Conservation (phyloP, 1,140 invertebrate species). For the Penaeus vannamei region DNA sequence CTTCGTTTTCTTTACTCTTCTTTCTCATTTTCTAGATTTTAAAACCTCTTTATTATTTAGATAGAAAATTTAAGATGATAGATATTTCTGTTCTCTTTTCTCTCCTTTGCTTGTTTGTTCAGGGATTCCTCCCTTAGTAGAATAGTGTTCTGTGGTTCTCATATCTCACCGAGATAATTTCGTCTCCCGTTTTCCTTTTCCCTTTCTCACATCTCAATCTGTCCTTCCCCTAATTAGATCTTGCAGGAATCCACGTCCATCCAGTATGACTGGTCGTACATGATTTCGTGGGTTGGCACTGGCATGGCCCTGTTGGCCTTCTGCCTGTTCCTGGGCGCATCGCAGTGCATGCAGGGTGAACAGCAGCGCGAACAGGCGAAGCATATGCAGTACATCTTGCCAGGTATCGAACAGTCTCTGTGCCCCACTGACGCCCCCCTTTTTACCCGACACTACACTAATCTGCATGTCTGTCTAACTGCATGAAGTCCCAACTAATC, state of each 20-base stretch:
- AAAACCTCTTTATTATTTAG: no score
- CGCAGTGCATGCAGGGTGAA: conserved; percentile 91
- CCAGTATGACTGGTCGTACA: conserved; percentile 95
- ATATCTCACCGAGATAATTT: neutral
- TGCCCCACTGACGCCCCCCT: neutral
- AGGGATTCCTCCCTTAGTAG: neutral
- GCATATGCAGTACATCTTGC: conserved; percentile 98
- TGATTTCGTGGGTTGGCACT: conserved; percentile 94
- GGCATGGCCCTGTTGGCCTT: conserved; percentile 88
- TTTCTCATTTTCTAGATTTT: neutral
- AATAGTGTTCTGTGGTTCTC: conserved; percentile 12
- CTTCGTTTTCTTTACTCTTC: neutral
- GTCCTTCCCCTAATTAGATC: conserved; percentile 77
- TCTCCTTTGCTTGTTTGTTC: neutral
- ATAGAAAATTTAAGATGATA: no score
- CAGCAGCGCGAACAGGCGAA: conserved; percentile 89
- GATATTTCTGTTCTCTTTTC: neutral
- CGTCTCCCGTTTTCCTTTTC: neutral
- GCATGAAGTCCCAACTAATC: conserved; percentile 36
- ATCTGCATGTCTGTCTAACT: conserved; percentile 39
- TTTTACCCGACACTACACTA: conserved; percentile 42
- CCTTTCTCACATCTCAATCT: neutral
- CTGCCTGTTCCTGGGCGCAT: conserved; percentile 87
- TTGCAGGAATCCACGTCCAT: conserved; percentile 88
- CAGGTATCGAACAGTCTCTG: conserved; percentile 78